These are phyloP conservation scores for Saxidomus purpurata DNA, from an alignment of 1,140 invertebrate species.

Conservation along the genomic window DNA sequence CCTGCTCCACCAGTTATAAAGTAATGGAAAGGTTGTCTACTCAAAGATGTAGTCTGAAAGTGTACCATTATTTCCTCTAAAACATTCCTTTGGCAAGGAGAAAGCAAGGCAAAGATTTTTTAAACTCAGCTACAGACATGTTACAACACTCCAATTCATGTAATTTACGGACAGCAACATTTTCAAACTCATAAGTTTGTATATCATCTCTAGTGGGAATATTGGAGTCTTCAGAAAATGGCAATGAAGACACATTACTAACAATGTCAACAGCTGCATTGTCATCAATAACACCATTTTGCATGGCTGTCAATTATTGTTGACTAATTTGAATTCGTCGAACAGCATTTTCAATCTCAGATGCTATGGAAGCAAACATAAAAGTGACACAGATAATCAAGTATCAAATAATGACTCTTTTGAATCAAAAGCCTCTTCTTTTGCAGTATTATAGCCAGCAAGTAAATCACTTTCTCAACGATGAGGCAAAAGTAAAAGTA, in stretches of 20 bases:
- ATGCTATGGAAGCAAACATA: constrained; percentile 28
- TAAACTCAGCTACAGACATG: constrained; percentile 62
- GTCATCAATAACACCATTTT: neutral
- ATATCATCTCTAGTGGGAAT: neutral
- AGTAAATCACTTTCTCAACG: constrained; percentile 51
- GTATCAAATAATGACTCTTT: constrained; percentile 56
- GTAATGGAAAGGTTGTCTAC: no score
- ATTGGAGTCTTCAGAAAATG: neutral
- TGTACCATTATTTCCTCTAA: no score
- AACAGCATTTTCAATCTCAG: constrained; percentile 66
- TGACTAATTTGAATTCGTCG: constrained; percentile 46
- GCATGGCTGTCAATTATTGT: constrained; percentile 33
- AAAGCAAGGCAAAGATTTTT: neutral
- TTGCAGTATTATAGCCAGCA: neutral
- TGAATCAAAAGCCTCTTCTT: constrained; percentile 53
- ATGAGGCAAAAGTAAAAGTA: constrained; percentile 67
- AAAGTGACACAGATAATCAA: constrained; percentile 9
- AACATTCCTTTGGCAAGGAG: no score
- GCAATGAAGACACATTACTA: no score
- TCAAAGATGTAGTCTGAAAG: no score
- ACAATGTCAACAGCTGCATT: neutral
- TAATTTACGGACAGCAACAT: neutral
- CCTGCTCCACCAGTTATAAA: constrained; percentile 66
- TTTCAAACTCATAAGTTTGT: neutral
- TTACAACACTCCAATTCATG: constrained; percentile 48